Evolutionary conservation across 2,888 invertebrate genomes (phyloP).

Genomic region (Oeneis ivallda): DNA sequence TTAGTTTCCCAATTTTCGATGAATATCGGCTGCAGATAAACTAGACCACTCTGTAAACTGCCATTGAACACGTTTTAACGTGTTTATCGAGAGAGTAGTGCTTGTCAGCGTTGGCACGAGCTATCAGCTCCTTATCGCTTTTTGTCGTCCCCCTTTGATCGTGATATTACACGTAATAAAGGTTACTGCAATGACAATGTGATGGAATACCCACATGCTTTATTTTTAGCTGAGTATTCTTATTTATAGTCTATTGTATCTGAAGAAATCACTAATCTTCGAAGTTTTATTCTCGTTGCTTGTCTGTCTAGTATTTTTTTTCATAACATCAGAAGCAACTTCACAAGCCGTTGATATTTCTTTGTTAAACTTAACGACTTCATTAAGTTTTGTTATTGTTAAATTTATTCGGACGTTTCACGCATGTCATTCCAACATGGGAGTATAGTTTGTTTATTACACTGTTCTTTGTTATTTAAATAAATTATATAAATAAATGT

Average conservation of each 20-base stretch:
- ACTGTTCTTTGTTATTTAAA: conserved; percentile 41
- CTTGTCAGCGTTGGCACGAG: conserved; percentile 30
- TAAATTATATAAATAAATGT: conserved; percentile 48
- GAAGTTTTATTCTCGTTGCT: conserved; percentile 1
- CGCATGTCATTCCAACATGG: conserved; percentile 14
- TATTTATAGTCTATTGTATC: conserved; percentile 10
- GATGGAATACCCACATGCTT: conserved; percentile 23
- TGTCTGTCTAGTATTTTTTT: conserved; percentile 4
- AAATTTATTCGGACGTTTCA: conserved; percentile 11
- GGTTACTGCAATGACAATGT: conserved; percentile 23
- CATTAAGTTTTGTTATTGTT: conserved; percentile 10
- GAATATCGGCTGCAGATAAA: conserved; percentile 25
- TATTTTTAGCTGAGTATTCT: conserved; percentile 25
- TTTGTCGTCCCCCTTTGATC: conserved; percentile 37
- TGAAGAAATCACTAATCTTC: conserved; percentile 1
- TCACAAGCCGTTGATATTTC: conserved; percentile 4
- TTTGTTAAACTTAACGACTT: conserved; percentile 9
- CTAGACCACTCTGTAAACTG: conserved; percentile 21
- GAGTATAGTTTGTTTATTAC: conserved; percentile 18
- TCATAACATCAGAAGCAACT: too few relatives aligned
- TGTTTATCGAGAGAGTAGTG: conserved; percentile 31
- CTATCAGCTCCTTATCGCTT: conserved; percentile 33
- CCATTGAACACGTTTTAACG: conserved; percentile 30
- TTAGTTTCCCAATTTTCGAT: conserved; percentile 21
- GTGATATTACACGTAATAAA: conserved; percentile 31